Base-by-base conservation (phyloP, 2,888 invertebrate genomes). In the Oeneis ivallda region DNA sequence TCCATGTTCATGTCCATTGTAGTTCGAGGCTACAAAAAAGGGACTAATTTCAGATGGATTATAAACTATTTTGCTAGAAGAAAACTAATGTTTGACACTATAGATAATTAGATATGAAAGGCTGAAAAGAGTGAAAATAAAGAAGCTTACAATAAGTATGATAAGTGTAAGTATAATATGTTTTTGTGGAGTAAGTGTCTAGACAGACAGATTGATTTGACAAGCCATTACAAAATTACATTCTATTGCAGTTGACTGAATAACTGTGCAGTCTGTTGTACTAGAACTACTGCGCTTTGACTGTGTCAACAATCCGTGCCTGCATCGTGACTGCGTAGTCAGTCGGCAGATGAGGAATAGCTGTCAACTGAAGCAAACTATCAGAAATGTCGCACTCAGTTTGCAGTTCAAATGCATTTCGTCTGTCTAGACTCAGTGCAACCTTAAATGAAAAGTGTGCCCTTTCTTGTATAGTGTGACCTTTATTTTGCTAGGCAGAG, bases 1-100 rank as follows among this genome's bases (percentile, higher is more conserved):
- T 57, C 79, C 85, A 79, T 83, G 83, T 68, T 82, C 81, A 76
- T 87, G 79, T 62, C 87, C 88, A 75, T 88, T 90, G 68, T 84
- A 81, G 72, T 79, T 78, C 70, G 83, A 62, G 65, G 82, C 89
- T 89, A 50, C 19, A 61, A 61, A 39, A n/a, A 59, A 59, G 6
- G 32, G 43, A 45, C 58, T 32, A 8, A 34, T 58, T 58, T 58
- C 34, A 58, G 32, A 47, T 56, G 9, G 26, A 19, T 13, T 39
- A 60, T 43, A 50, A 66, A 71, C 45, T 47, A 26, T 58, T 34
- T 57, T 17, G 3, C 43, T 58, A 71, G n/a, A 54, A 60, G 41
- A 11, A 26, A 50, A 50, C 4, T 1, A 13, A 26, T 11, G 11
- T 11, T 32, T 13, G 5, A 19, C 32, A 50, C 19, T 19, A 49